Conservation (phyloP, 2,888 invertebrate genomes). For the Mythimna loreyi region DNA sequence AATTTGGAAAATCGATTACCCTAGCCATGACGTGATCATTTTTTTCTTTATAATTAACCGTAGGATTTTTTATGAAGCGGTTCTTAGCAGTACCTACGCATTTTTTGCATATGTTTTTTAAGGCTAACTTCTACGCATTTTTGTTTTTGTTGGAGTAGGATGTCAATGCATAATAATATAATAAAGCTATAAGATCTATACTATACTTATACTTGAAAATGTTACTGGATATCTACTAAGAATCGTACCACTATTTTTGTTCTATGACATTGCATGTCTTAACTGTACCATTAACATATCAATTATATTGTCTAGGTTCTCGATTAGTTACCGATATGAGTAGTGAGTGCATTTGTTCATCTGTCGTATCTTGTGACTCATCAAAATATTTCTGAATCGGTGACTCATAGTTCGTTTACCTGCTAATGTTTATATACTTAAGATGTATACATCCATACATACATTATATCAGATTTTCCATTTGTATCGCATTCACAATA, state of each 20-base stretch:
- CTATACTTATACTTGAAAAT: not conserved
- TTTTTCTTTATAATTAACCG: not conserved
- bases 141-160: not conserved
- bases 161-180: not conserved
- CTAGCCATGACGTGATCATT: no score
- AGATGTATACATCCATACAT: conserved; percentile 28
- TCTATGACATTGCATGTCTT: not conserved
- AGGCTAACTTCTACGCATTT: not conserved
- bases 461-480: conserved; percentile 40
- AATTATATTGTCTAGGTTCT: conserved; percentile 42
- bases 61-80: not conserved
- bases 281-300: not conserved
- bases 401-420: conserved; percentile 86
- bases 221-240: conserved; percentile 4
- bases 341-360: conserved; percentile 67
- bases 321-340: conserved; percentile 54
- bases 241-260: conserved; percentile 4
- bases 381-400: conserved; percentile 74
- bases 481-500: conserved; percentile 13
- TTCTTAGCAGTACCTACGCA: not conserved
- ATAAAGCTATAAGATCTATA: not conserved
- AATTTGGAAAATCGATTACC: not conserved
- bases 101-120: not conserved
- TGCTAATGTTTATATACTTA: conserved; percentile 71
- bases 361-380: conserved; percentile 75